Base-by-base conservation (phyloP, 2,888 invertebrate genomes). In the Ormyrus pomaceus region DNA sequence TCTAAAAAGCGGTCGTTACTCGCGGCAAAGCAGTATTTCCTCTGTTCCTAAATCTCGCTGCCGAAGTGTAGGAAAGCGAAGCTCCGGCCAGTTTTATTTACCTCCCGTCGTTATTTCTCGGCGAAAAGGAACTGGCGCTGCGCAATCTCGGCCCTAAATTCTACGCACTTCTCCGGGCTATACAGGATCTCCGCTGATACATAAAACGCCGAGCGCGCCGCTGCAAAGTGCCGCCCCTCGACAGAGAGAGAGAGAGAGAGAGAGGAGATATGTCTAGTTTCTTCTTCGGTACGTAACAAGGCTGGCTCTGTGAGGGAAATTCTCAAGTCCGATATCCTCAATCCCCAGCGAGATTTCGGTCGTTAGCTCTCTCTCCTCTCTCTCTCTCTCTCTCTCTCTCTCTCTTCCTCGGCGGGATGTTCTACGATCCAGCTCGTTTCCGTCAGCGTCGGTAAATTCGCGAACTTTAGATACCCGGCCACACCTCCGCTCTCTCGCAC, bases 401-500 rank as follows among this genome's bases (percentile, higher is more conserved):
- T 46, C 62, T 46, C 19, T 46, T 19, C 59, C 51, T 19, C 72
- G 48, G 72, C 50, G 58, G 64, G 69, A 73, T 69, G 80, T 73
- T 76, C 72, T 34, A 58, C 77, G 74, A 81, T 78, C 81, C 68
- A 64, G 56, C 80, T 77, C 80, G 78, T 81, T 81, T 79, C 78
- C 81, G 81, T 75, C 75, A 78, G 75, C 75, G 66, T 68, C 76
- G 84, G 84, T 84, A 84, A 85, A 84, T 86, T 86, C 85, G 85
- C 83, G 84, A 86, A 86, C 85, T 86, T 86, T 86, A 85, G 86
- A 86, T 86, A 86, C 86, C 84, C 84, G 62, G 78, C 78, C 81
- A 77, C 78, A 75, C 78, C 78, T 78, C 74, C 58, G 45, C 11
- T 19, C 19, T 19, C 19, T 19, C 55, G 58, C 11, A 59, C 76